Conservation (phyloP, 2,113 vertebrate genomes). For the Carassius carassius region DNA sequence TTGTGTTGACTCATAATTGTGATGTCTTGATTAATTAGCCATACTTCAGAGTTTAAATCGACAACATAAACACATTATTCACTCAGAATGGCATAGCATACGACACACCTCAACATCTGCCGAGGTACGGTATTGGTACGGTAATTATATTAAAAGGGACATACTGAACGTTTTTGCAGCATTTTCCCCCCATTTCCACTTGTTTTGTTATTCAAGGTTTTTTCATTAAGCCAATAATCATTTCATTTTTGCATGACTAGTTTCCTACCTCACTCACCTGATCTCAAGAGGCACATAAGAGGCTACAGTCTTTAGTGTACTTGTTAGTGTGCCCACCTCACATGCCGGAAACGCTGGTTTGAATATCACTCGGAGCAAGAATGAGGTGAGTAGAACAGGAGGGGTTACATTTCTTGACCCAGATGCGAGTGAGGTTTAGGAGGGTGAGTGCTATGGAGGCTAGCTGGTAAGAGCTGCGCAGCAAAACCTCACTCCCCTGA, state of each 20-base stretch:
- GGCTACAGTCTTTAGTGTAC: too few relatives aligned
- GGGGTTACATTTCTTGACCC: too few relatives aligned
- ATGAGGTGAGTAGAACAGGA: too few relatives aligned
- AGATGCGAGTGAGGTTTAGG: too few relatives aligned
- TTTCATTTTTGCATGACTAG: background rate
- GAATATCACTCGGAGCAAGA: too few relatives aligned
- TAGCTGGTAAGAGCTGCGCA: too few relatives aligned
- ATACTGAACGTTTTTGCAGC: background rate
- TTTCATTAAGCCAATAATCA: background rate
- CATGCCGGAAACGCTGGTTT: too few relatives aligned
- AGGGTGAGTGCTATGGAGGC: too few relatives aligned
- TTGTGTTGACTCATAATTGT: conserved; percentile 7
- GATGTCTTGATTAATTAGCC: conserved; percentile 21
- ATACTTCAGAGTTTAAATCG: background rate
- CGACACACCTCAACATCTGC: conserved; percentile 2
- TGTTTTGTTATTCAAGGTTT: background rate
- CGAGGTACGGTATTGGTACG: background rate
- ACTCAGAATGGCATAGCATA: background rate
- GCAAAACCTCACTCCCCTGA: too few relatives aligned
- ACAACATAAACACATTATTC: conserved; percentile 14
- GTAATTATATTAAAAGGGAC: background rate
- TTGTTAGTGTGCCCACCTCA: too few relatives aligned
- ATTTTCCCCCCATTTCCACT: background rate
- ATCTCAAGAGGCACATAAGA: too few relatives aligned
- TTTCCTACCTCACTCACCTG: too few relatives aligned